phyloP scores from a whole-genome alignment of 1,140 invertebrate genomes.

The Venturia canescens region DNA sequence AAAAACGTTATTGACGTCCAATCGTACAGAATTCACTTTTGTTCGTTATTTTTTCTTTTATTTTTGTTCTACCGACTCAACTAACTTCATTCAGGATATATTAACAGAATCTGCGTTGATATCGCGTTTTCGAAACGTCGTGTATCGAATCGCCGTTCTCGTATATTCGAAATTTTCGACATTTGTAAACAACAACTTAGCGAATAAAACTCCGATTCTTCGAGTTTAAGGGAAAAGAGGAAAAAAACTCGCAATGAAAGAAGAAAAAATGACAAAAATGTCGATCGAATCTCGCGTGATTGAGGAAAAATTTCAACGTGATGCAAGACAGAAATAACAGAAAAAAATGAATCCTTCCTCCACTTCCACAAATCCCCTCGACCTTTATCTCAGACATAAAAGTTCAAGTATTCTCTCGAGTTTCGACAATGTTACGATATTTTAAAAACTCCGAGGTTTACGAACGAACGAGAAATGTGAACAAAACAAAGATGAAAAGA shows the following conservation, averaged over 20 bases:
- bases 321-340: neutral
- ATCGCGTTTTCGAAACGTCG: too few relatives aligned
- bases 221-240: neutral
- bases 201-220: neutral
- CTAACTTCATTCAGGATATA: too few relatives aligned
- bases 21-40: too few relatives aligned
- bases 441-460: neutral
- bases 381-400: neutral
- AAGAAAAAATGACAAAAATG: too few relatives aligned
- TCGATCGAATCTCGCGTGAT: neutral
- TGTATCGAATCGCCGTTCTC: too few relatives aligned
- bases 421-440: neutral
- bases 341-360: neutral
- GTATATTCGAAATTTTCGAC: too few relatives aligned
- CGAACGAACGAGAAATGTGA: neutral
- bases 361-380: neutral
- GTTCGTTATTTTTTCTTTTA: too few relatives aligned
- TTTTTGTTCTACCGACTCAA: too few relatives aligned
- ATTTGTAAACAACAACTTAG: neutral
- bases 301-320: neutral
- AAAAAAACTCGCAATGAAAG: neutral
- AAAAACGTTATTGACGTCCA: too few relatives aligned
- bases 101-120: too few relatives aligned
- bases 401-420: neutral
- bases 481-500: neutral